Conservation (phyloP, 2,888 invertebrate genomes). For the Leucania comma region DNA sequence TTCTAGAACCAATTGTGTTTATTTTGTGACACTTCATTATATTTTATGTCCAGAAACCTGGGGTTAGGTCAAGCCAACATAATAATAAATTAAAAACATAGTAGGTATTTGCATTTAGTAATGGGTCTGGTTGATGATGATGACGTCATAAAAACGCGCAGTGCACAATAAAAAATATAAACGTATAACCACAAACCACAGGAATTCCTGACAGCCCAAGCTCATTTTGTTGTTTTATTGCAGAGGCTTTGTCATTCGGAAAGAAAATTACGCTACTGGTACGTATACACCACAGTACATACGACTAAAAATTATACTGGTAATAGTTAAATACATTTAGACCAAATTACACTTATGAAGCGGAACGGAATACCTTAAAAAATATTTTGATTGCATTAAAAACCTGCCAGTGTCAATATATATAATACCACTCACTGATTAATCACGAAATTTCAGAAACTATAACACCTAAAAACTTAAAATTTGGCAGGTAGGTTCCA, state of each 20-base stretch:
- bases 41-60: neutral
- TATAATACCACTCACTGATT: too few species aligned
- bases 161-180: conserved; percentile 12
- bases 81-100: neutral
- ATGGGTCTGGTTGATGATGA: conserved; percentile 30
- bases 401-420: neutral
- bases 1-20: neutral
- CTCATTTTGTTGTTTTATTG: conserved; percentile 35
- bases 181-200: conserved; percentile 31
- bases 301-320: neutral
- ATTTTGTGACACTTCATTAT: neutral
- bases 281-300: too few species aligned
- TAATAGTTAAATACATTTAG: conserved; percentile 14
- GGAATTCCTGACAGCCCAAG: conserved; percentile 31
- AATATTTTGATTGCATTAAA: neutral
- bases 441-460: too few species aligned
- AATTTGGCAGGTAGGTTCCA: too few species aligned
- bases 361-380: too few species aligned
- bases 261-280: neutral
- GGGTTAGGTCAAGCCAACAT: neutral
- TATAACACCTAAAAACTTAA: too few species aligned
- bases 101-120: neutral
- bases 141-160: conserved; percentile 7
- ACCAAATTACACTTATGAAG: neutral
- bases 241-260: neutral